Conservation (phyloP, 2,888 invertebrate species). For the Sinhomidia bicolor region DNA sequence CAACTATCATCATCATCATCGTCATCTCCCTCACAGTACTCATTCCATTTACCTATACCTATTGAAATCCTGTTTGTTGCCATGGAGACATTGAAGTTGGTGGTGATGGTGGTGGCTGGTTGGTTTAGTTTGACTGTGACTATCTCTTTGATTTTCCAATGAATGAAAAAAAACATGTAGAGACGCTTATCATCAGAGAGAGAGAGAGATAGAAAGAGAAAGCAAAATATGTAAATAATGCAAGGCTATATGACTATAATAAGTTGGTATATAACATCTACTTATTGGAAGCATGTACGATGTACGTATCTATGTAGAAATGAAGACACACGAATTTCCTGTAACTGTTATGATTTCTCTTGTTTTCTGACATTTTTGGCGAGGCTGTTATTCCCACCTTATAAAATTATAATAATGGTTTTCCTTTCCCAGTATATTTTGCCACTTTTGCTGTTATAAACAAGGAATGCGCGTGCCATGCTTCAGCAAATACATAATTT, state of each 20-base stretch:
- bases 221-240: too few species aligned
- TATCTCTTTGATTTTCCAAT: neutral
- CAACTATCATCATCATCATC: too few species aligned
- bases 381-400: constrained; percentile 49
- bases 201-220: too few species aligned
- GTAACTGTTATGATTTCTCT: constrained; percentile 26
- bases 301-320: too few species aligned
- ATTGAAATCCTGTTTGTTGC: constrained; percentile 41
- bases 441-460: neutral
- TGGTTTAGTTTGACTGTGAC: neutral
- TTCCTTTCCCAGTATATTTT: neutral
- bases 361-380: neutral
- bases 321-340: too few species aligned
- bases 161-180: neutral
- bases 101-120: too few species aligned
- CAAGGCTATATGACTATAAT: too few species aligned
- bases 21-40: neutral
- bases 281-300: too few species aligned
- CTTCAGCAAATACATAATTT: neutral
- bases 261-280: too few species aligned
- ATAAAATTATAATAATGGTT: constrained; percentile 66
- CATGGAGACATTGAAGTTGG: neutral
- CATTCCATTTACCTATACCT: neutral
- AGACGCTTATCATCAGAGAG: neutral
- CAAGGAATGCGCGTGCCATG: constrained; percentile 22